phyloP scores from a whole-genome alignment of 2,797 vertebrate species.

The Clarias laeviceps region DNA sequence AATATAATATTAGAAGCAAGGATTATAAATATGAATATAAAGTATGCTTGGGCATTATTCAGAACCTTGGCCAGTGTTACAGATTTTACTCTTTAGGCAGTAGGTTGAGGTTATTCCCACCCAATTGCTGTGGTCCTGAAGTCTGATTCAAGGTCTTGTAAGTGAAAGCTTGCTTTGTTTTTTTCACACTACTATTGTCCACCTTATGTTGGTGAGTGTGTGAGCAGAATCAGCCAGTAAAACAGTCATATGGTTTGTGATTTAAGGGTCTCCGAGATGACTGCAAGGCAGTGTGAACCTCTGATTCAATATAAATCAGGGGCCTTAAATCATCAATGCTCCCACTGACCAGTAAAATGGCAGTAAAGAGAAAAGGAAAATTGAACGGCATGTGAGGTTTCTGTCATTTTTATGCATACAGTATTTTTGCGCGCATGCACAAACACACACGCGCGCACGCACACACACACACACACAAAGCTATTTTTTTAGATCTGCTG shows the following conservation, averaged over 20 bases:
- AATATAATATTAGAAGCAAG: background rate
- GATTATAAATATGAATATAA: background rate
- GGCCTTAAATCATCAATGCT: constrained; percentile 25
- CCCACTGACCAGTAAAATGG: constrained; percentile 8
- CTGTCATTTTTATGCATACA: background rate
- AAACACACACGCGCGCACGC: background rate
- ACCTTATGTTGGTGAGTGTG: background rate
- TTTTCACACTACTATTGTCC: background rate
- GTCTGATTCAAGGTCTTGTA: constrained; percentile 6
- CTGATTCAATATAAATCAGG: constrained; percentile 48
- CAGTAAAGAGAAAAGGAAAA: constrained; percentile 21
- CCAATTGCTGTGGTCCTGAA: background rate
- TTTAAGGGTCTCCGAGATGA: constrained; percentile 33
- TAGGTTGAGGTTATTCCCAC: background rate
- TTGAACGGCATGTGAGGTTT: background rate
- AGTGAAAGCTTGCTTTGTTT: constrained; percentile 21
- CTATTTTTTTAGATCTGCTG: background rate
- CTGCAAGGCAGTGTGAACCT: constrained; percentile 19
- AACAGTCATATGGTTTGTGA: constrained; percentile 35
- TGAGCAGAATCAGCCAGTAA: constrained; percentile 37
- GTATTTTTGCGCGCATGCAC: background rate
- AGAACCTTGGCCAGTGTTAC: background rate
- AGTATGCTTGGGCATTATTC: background rate
- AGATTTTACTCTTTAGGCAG: background rate
- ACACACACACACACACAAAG: background rate